Conservation (phyloP, 2,113 vertebrate species). For the Vulpes ferrilata region DNA sequence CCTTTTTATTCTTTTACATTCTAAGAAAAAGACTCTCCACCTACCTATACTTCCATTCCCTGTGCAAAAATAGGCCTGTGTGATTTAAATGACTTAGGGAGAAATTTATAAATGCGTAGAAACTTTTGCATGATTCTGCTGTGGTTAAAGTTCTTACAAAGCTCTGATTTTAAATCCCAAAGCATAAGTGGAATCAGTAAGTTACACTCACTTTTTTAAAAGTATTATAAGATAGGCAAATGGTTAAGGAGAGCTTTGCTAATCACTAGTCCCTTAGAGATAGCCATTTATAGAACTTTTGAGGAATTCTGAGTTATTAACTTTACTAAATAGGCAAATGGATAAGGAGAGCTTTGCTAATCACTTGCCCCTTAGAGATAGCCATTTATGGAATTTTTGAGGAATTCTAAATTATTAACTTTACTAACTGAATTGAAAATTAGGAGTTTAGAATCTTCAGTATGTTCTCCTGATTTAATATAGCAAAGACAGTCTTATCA, state of each 20-base stretch:
- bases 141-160: not conserved
- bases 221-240: not conserved
- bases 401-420: not conserved
- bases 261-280: not conserved
- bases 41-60: not conserved
- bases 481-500: not conserved
- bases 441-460: not conserved
- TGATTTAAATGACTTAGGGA: not conserved
- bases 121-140: not conserved
- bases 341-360: not conserved
- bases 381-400: not conserved
- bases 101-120: not conserved
- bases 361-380: not conserved
- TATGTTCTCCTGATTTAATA: not conserved
- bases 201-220: not conserved
- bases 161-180: conserved; percentile 18
- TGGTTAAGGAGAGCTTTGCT: not conserved
- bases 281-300: not conserved
- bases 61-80: not conserved
- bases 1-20: conserved; percentile 23
- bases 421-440: not conserved
- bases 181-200: not conserved
- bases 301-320: not conserved
- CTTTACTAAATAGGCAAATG: not conserved
- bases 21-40: not conserved